Base-by-base conservation (phyloP, 1,140 invertebrate genomes). In the Charaxes varanes region DNA sequence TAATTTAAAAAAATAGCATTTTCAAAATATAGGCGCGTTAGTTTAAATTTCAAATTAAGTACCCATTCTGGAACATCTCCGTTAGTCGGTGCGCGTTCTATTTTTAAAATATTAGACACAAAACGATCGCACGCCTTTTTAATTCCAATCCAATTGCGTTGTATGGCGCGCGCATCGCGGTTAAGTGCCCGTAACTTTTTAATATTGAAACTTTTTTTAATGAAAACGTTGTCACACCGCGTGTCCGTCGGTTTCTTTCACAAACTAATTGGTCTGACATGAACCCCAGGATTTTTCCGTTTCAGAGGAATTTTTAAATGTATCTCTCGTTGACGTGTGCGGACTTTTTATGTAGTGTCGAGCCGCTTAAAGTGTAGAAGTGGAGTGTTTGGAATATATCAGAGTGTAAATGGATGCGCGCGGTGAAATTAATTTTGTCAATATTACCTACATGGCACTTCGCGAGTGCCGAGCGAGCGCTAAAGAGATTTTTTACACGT, bases 241-340 rank as follows among this genome's bases (percentile, higher is more conserved):
- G 38, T 74, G 70, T 70, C 72, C 70, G 63, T 58, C 66, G 53
- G 56, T 57, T 64, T 70, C 66, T 72, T 77, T 77, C 66, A 67
- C 51, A 38, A 62, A 76, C 77, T 81, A 81, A 81, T 81, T 80
- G 76, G 73, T 78, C 62, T 78, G 76, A 72, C 73, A 52, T 28
- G 62, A 56, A 70, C 63, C 66, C 69, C 57, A 45, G 50, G 59
- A 48, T 62, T 66, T 76, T 62, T 56, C 51, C 51, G 48, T 64
- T 66, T 60, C 47, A 64, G 48, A 52, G 49, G 46, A 49, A 65
- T 62, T 59, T 67, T 65, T 64, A 56, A 65, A 66, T 60, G 54
- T 49, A 51, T 44, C 57, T n/a, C n/a, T 62, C 53, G 62, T 74
- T 69, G 67, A 67, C 67, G 67, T 50, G 34, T 58, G 53, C 23